Evolutionary conservation across 2,888 invertebrate species (phyloP).

Genomic region (Zhuqinia jingwanae): DNA sequence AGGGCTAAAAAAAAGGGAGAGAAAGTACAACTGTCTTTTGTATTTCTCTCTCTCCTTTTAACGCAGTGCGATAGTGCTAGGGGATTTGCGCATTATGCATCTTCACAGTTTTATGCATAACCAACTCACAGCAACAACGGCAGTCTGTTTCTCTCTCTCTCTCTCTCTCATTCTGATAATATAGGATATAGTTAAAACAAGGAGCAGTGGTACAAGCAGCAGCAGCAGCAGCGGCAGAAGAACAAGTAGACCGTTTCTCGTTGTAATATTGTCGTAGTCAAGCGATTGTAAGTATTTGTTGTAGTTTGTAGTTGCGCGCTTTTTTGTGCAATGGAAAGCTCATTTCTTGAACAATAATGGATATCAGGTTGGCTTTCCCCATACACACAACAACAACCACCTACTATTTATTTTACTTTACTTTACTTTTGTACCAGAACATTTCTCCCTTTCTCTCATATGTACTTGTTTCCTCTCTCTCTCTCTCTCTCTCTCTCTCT

Average conservation of each 20-base stretch:
- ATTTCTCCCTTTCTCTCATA: too few species aligned
- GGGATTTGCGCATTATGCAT: slow-evolving; percentile 74
- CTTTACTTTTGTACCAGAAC: too few species aligned
- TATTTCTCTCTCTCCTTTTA: slow-evolving; percentile 60
- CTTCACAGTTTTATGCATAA: slow-evolving; percentile 69
- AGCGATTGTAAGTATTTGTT: too few species aligned
- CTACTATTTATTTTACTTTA: too few species aligned
- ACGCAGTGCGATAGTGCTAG: slow-evolving; percentile 74
- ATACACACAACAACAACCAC: too few species aligned
- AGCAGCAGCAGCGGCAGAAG: slow-evolving; percentile 15
- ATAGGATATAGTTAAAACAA: not conserved
- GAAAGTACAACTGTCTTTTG: slow-evolving; percentile 67
- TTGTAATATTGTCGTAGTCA: slow-evolving; percentile 21
- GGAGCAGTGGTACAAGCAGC: not conserved
- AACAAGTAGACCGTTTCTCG: not conserved
- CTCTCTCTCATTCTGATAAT: too few species aligned
- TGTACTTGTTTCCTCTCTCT: slow-evolving; percentile 5
- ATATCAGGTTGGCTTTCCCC: slow-evolving; percentile 23
- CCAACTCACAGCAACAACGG: slow-evolving; percentile 51
- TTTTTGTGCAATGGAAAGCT: slow-evolving; percentile 33
- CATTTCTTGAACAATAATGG: slow-evolving; percentile 55
- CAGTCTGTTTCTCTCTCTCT: not conserved
- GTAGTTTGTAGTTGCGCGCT: slow-evolving; percentile 45
- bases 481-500: not conserved
- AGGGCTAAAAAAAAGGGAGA: slow-evolving; percentile 13